Percentiles rank a stretch among this genome's conserved stretches.
Evolutionary conservation across 2,797 vertebrate genomes (phyloP).

Genomic region (Eutrigla gurnardus): DNA sequence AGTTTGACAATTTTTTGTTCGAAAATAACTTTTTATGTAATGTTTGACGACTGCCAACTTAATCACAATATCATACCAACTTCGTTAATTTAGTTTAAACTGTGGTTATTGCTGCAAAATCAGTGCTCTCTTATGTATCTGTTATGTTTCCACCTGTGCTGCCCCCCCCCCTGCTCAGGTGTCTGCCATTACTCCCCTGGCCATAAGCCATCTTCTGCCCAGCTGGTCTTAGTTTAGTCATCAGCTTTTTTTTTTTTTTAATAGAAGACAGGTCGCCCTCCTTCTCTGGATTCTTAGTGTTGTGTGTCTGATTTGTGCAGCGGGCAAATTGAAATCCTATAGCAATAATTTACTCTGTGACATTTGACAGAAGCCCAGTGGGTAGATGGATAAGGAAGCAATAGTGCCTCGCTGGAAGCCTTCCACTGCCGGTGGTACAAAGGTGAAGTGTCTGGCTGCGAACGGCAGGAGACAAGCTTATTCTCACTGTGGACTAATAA

Average conservation of each 20-base stretch:
- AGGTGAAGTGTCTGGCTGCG: conserved; percentile 58
- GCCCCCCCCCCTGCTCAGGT: background rate
- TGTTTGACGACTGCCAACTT: background rate
- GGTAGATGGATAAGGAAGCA: conserved; percentile 12
- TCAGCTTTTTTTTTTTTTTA: background rate
- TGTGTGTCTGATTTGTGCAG: background rate
- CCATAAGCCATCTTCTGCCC: background rate
- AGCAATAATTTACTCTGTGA: background rate
- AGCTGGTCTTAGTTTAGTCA: conserved; percentile 4
- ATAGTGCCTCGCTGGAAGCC: background rate
- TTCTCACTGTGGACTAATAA: conserved; percentile 45
- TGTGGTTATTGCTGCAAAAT: background rate
- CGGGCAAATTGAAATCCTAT: background rate
- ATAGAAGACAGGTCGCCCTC: conserved; percentile 1
- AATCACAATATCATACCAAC: background rate
- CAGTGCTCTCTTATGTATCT: background rate
- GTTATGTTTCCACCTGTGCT: background rate
- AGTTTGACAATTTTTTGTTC: background rate
- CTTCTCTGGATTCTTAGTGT: conserved; percentile 1
- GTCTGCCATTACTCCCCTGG: background rate
- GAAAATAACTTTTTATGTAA: background rate
- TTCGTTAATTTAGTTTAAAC: background rate
- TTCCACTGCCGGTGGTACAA: conserved; percentile 28
- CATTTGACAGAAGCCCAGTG: conserved; percentile 25
- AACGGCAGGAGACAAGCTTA: conserved; percentile 48